A percentile compares a stretch with the other conserved stretches of the same genome.
Evolutionary conservation across 2,113 vertebrate genomes (phyloP).

Genomic region (Microcebus tavaratra): DNA sequence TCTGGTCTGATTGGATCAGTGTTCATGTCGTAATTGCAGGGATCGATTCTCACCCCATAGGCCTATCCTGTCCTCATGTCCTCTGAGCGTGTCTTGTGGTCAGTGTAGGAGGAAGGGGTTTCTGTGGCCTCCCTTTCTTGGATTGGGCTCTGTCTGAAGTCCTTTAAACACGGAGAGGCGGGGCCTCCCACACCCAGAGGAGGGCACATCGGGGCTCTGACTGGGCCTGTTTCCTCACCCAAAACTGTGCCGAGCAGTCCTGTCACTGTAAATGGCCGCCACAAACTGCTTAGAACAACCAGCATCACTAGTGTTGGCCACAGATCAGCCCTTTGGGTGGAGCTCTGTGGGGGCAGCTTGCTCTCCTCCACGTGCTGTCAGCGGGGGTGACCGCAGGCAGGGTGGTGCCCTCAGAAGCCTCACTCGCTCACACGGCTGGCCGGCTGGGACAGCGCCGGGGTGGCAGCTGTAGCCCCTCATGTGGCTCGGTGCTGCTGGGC

Average conservation of each 20-base stretch:
- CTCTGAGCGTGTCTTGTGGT: too few species aligned
- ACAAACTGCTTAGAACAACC: neutral
- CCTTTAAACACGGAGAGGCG: neutral
- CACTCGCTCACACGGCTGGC: accelerated
- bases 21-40: neutral
- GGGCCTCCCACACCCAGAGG: neutral
- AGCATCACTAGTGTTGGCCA: neutral
- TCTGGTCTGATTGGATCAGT: neutral
- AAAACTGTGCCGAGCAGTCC: accelerated
- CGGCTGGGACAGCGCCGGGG: neutral
- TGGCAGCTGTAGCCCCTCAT: too few species aligned
- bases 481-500: neutral
- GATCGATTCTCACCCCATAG: accelerated
- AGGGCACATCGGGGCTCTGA: neutral
- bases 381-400: neutral
- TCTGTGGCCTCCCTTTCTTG: neutral
- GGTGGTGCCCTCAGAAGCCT: accelerated
- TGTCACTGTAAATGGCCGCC: too few species aligned
- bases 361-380: accelerated
- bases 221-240: too few species aligned
- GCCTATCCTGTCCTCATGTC: neutral
- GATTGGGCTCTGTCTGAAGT: neutral
- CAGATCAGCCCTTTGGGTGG: neutral
- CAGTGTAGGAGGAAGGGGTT: neutral
- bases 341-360: neutral